Evolutionary conservation across 2,113 vertebrate genomes (phyloP).

Genomic region (Sceloporus tristichus): DNA sequence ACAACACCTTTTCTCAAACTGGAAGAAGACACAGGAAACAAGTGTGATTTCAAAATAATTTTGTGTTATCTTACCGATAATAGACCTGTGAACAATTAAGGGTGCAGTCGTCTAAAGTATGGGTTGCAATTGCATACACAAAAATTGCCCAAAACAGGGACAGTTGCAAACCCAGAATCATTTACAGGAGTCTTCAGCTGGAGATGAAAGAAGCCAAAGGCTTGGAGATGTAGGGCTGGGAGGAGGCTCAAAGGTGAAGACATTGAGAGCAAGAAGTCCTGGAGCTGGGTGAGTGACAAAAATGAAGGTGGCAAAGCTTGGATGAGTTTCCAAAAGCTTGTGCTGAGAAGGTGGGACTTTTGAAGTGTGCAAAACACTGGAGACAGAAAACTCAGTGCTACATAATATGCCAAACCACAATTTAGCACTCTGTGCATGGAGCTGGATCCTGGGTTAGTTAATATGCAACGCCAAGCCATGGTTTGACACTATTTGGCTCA

Average conservation of each 20-base stretch:
- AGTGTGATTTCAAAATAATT: not conserved
- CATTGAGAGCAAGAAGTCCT: not conserved
- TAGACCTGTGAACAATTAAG: not conserved
- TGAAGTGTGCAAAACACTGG: not conserved
- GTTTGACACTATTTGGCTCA: not conserved
- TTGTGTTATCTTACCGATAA: not conserved
- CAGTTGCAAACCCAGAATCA: too few species aligned
- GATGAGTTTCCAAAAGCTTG: not conserved
- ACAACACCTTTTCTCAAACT: not conserved
- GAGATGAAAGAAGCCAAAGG: too few species aligned
- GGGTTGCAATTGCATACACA: too few species aligned
- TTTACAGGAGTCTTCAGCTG: not conserved
- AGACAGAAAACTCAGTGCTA: not conserved
- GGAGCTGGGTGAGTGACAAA: not conserved
- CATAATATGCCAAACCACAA: not conserved
- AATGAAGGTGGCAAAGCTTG: not conserved
- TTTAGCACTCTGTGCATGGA: not conserved
- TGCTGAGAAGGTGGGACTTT: not conserved
- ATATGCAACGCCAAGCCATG: not conserved
- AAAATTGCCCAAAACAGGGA: too few species aligned
- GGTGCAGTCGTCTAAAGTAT: not conserved
- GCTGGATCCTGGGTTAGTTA: too few species aligned
- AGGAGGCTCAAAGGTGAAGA: too few species aligned
- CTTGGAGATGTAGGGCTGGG: not conserved
- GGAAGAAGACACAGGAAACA: not conserved